phyloP scores from a whole-genome alignment of 2,888 invertebrate species.

The Brenthis ino region DNA sequence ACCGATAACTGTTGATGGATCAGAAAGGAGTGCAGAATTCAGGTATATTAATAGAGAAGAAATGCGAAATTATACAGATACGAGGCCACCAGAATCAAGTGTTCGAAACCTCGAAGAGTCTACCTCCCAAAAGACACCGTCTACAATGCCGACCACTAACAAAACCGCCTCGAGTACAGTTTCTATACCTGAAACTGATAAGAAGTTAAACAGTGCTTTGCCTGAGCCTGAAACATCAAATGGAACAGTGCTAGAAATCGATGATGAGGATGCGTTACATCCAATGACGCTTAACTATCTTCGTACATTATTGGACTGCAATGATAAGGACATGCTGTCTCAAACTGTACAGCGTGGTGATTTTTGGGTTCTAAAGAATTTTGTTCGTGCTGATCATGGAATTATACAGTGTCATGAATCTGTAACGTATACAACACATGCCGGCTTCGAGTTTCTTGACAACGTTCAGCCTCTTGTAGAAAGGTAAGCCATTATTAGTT shows the following conservation, averaged over 20 bases:
- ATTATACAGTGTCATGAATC: slow-evolving; percentile 89
- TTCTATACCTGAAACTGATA: slow-evolving; percentile 59
- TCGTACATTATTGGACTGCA: slow-evolving; percentile 82
- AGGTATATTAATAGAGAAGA: slow-evolving; percentile 58
- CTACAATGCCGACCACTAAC: slow-evolving; percentile 67
- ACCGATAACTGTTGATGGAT: slow-evolving; percentile 64
- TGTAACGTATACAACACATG: slow-evolving; percentile 95
- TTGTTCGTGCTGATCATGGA: slow-evolving; percentile 87
- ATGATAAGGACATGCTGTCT: slow-evolving; percentile 83
- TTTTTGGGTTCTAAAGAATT: slow-evolving; percentile 95
- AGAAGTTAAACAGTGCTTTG: slow-evolving; percentile 60
- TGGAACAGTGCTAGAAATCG: slow-evolving; percentile 61
- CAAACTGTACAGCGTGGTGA: slow-evolving; percentile 88
- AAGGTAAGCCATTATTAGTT: slow-evolving; percentile 68
- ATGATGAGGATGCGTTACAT: slow-evolving; percentile 67
- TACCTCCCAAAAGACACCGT: slow-evolving; percentile 71
- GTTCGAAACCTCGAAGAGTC: slow-evolving; percentile 60
- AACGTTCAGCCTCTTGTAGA: slow-evolving; percentile 92
- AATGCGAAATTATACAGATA: slow-evolving; percentile 59
- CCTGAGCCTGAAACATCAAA: slow-evolving; percentile 63
- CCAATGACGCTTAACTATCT: slow-evolving; percentile 65
- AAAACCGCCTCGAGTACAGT: slow-evolving; percentile 73
- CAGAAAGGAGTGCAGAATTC: slow-evolving; percentile 60
- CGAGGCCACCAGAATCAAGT: slow-evolving; percentile 52
- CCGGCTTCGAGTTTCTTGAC: slow-evolving; percentile 94